phyloP scores from a whole-genome alignment of 2,797 vertebrate species.

The Enteromius fasciolatus region DNA sequence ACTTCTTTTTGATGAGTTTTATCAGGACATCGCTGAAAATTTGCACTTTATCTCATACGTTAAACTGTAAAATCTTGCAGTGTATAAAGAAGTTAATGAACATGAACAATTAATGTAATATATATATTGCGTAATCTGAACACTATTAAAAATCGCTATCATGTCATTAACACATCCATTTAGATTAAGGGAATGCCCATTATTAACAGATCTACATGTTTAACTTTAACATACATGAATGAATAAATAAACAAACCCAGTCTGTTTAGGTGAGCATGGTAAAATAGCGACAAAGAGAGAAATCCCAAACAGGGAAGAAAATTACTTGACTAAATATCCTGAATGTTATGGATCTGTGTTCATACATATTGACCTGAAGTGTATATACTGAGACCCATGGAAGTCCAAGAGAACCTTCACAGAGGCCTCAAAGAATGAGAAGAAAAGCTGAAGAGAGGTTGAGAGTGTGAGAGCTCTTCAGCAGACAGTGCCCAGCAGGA shows the following conservation, averaged over 20 bases:
- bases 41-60: not conserved
- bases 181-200: not conserved
- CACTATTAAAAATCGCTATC: not conserved
- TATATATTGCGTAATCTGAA: not conserved
- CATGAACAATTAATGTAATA: not conserved
- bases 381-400: constrained; percentile 2
- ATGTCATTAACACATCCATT: not conserved
- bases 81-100: not conserved
- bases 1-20: not conserved
- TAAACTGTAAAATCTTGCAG: not conserved
- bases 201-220: not conserved
- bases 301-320: not conserved
- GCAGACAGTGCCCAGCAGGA: constrained; percentile 78
- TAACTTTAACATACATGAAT: not conserved
- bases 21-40: not conserved
- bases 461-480: constrained; percentile 63
- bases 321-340: not conserved
- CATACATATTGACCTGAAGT: constrained; percentile 2
- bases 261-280: not conserved
- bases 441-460: constrained; percentile 38
- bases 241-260: not conserved
- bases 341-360: constrained; percentile 10
- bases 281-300: not conserved
- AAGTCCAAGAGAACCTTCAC: constrained; percentile 27
- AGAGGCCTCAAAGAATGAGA: constrained; percentile 27